phyloP scores from a whole-genome alignment of 2,888 invertebrate genomes.

The Latrodectus elegans region DNA sequence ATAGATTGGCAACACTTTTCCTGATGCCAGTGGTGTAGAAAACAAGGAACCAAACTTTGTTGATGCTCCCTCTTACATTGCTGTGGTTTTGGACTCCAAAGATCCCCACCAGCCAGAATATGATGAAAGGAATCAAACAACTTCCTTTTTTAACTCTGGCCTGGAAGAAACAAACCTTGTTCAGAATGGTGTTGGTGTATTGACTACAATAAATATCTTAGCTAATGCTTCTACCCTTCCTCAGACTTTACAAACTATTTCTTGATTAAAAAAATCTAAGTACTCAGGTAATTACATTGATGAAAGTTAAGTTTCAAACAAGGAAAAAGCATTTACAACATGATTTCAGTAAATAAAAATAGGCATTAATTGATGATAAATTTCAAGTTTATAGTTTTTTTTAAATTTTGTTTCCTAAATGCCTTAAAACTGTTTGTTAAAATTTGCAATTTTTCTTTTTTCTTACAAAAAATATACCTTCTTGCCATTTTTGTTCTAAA shows the following conservation, averaged over 20 bases:
- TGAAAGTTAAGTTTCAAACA: no score
- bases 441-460: no score
- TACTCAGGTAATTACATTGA: no score
- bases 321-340: no score
- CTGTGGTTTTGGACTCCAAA: slow-evolving; percentile 36
- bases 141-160: slow-evolving; percentile 39
- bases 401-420: no score
- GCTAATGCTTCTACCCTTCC: slow-evolving; percentile 66
- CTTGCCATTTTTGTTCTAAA: no score
- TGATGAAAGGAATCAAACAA: slow-evolving; percentile 32
- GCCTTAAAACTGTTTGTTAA: no score
- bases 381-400: no score
- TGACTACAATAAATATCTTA: slow-evolving; percentile 69
- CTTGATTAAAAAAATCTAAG: not conserved
- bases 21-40: slow-evolving; percentile 12
- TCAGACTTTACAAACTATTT: slow-evolving; percentile 38
- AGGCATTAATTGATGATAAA: no score
- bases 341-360: no score
- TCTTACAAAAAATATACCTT: no score
- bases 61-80: slow-evolving; percentile 23
- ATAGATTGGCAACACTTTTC: not conserved
- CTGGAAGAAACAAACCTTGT: slow-evolving; percentile 49
- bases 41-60: slow-evolving; percentile 6
- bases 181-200: slow-evolving; percentile 65
- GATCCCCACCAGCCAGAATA: slow-evolving; percentile 42